Base-by-base conservation (phyloP, 2,113 vertebrate species). In the Gadus macrocephalus region DNA sequence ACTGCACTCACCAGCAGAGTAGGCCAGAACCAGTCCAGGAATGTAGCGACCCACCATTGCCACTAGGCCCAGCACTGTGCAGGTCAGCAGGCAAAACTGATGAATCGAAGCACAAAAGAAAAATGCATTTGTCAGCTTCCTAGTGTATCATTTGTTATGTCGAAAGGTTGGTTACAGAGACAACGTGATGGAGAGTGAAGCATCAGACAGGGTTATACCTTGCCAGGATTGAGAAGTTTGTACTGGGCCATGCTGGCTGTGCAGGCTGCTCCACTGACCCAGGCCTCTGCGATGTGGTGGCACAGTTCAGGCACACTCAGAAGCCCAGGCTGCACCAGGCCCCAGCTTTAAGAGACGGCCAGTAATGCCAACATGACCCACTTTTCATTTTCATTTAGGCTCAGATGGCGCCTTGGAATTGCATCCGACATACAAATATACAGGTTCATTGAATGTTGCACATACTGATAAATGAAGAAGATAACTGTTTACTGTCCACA, bases 31-130 rank as follows among this genome's bases (percentile, higher is more conserved):
- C 70, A 98, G 81, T 38, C 97, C 97, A 59, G 97, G 94, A 85
- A 98, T 83, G 68, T 93, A 95, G 62, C 71, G 89, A 78, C 96
- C 97, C 81, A 97, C 87, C 75, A 94, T 82, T 64, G 95, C 94
- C 91, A 96, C 80, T 80, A 93, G 93, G 38, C 92, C 92, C 78
- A 97, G 93, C 70, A 94, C 78, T 69, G 92, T 92, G 83, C 95
- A 98, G 75, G 85, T 93, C 89, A 98, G 72, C 87, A 96, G 80
- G 85, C 96, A 99, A 87, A 98, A 98, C 97, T 99, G 85, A 73
- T 15, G 69, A 69, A 19, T 68, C 12, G 9, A 59, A 35, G 38
- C 69, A 22, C 60, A 61, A 35, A 35, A 25, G 25, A 25, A 25
- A 35, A 35, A 35, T 35, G 31, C 31, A 35, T 35, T 4, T 4